Evolutionary conservation across 2,113 vertebrate species (phyloP).

Genomic region (Tapirus terrestris): DNA sequence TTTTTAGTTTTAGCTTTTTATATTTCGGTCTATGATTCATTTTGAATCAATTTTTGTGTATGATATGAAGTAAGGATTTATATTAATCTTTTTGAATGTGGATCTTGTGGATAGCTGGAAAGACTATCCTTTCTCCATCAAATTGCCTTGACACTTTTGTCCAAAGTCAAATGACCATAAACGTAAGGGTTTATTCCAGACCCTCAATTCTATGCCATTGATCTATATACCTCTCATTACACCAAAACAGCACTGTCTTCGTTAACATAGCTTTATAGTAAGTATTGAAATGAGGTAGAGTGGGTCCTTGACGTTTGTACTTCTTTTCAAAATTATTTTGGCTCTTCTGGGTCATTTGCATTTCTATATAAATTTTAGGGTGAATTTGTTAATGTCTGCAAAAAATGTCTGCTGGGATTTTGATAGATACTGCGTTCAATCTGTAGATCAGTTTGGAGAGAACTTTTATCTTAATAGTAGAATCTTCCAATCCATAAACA

Average conservation of each 20-base stretch:
- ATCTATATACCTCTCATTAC: background rate
- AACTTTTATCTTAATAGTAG: background rate
- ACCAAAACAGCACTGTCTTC: background rate
- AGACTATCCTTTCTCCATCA: background rate
- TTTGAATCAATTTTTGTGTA: background rate
- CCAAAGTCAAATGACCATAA: background rate
- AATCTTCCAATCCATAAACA: background rate
- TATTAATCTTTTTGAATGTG: background rate
- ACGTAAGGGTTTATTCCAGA: background rate
- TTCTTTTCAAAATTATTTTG: constrained; percentile 7
- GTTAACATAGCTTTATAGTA: background rate
- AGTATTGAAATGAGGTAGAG: background rate
- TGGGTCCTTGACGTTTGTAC: background rate
- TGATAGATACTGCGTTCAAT: background rate
- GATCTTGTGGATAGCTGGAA: background rate
- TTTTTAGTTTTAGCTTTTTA: background rate
- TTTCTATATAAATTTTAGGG: background rate
- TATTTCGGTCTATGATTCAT: background rate
- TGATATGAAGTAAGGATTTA: background rate
- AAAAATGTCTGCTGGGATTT: background rate
- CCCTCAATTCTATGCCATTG: background rate
- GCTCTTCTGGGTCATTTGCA: background rate
- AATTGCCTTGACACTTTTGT: background rate
- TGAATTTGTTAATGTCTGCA: background rate
- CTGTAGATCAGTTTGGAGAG: background rate